Conservation (phyloP, 2,113 vertebrate genomes). For the Condylura cristata region DNA sequence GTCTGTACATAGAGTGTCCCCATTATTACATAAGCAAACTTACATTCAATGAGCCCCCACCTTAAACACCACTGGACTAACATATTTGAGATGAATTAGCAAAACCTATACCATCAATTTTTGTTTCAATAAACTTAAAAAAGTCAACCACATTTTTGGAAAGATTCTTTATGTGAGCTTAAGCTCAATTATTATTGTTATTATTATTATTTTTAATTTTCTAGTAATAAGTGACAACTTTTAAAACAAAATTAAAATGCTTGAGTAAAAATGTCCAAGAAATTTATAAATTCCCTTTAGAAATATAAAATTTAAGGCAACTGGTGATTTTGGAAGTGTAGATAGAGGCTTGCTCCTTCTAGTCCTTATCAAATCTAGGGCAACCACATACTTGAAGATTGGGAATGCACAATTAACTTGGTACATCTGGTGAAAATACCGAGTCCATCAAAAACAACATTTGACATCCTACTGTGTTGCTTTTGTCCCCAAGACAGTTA, state of each 20-base stretch:
- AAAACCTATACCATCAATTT: not conserved
- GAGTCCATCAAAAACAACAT: not conserved
- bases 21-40: not conserved
- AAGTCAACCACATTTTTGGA: not conserved
- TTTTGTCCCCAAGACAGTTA: conserved; percentile 58
- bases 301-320: not conserved
- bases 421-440: not conserved
- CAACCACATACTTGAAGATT: not conserved
- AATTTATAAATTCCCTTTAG: not conserved
- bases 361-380: not conserved
- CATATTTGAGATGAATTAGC: not conserved
- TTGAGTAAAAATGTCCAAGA: not conserved
- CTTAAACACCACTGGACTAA: not conserved
- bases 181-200: not conserved
- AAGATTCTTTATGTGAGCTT: not conserved
- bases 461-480: conserved; percentile 64
- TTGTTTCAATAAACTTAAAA: not conserved
- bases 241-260: not conserved
- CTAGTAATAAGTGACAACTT: not conserved
- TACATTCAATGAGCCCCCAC: not conserved
- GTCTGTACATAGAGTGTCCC: not conserved
- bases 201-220: not conserved
- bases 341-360: not conserved
- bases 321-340: not conserved
- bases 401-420: not conserved